Base-by-base conservation (phyloP, 1,140 invertebrate genomes). In the Leptopilina clavipes region DNA sequence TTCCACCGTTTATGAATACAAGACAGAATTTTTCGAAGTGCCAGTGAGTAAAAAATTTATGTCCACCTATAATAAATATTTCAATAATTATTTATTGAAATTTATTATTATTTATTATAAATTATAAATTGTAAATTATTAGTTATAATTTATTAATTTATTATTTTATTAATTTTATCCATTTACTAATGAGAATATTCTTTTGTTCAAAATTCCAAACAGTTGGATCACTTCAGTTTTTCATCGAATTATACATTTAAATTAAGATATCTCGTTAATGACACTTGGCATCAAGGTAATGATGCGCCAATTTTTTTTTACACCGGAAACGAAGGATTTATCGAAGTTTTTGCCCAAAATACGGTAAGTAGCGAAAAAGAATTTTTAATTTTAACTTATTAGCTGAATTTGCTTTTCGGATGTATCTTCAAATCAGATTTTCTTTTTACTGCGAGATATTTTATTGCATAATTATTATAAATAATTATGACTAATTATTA, bases 301-400 rank as follows among this genome's bases (percentile, higher is more conserved):
- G 84, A 89, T 79, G 91, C 93, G 48, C 97, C 98, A 0, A 97
- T 99, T 80, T 98, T 98, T 87, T 98, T 99, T 86, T 99, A 99
- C 85, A 97, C 98, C 11, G 98, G 98, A 81, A 99, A 99, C 92
- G 98, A 99, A 92, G 98, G 98, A 74, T 93, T 94, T 83, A 98
- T 99, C 78, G 94, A 96, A 85, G 89, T 93, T 79, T 99, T 99
- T 91, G 96, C 96, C 5, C 91, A 98, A 84, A 98, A 99, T 90
- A 97, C 97, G 0, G 94, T 94, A 85, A 89, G 79, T 65, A 10
- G 14, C 5, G 14, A 12, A 14, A 14, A 5, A 14, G 14, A 14
- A 14, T 14, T 48, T 12, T 48, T n/a, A 14, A n/a, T n/a, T n/a
- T n/a, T n/a, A n/a, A n/a, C 12, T 48, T 48, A 14, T 48, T n/a